Evolutionary conservation across 2,888 invertebrate species (phyloP).

Genomic region (Dascillus cervinus): DNA sequence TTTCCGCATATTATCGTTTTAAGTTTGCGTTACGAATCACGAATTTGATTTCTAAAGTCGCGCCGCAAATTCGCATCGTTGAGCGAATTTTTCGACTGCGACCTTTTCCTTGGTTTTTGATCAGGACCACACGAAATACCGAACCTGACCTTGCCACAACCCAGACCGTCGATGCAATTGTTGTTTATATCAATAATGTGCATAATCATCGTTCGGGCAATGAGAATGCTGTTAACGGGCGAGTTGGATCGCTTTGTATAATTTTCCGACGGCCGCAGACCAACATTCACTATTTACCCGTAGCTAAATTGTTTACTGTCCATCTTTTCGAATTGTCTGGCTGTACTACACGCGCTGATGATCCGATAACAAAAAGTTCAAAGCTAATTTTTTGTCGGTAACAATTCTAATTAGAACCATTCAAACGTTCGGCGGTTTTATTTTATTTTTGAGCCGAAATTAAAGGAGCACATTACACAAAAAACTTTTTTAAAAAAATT

Average conservation of each 20-base stretch:
- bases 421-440: too few relatives aligned
- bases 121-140: slow-evolving; percentile 33
- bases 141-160: slow-evolving; percentile 36
- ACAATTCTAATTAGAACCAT: slow-evolving; percentile 7
- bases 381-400: background rate
- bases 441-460: too few relatives aligned
- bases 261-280: slow-evolving; percentile 23
- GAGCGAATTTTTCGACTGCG: too few relatives aligned
- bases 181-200: slow-evolving; percentile 39
- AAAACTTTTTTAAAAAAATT: too few relatives aligned
- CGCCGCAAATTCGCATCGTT: too few relatives aligned
- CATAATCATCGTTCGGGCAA: slow-evolving; percentile 40
- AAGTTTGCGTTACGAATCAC: too few relatives aligned
- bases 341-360: slow-evolving; percentile 6
- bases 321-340: slow-evolving; percentile 9
- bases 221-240: slow-evolving; percentile 33
- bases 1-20: too few relatives aligned
- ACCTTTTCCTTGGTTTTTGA: slow-evolving; percentile 2
- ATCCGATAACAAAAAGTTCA: slow-evolving; percentile 4
- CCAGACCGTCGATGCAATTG: slow-evolving; percentile 39
- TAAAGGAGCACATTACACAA: too few relatives aligned
- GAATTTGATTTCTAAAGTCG: too few relatives aligned
- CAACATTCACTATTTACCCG: slow-evolving; percentile 15
- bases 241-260: slow-evolving; percentile 23
- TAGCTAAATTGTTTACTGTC: slow-evolving; percentile 22